Conservation (phyloP, 2,113 vertebrate genomes). For the Dermatemys mawii region DNA sequence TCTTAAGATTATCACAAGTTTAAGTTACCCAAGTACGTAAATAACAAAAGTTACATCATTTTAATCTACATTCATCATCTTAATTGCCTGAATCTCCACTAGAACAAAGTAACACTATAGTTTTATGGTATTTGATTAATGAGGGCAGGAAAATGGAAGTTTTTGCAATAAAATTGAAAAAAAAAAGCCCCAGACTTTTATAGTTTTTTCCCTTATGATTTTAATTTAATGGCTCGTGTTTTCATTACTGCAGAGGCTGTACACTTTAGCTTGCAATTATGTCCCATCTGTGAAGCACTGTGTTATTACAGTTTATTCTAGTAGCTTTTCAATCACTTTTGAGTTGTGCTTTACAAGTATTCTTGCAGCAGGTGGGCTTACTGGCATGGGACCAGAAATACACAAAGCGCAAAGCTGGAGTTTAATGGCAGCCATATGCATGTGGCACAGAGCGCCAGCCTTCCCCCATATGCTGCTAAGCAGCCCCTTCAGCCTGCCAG, state of each 20-base stretch:
- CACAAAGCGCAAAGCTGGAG: constrained; percentile 89
- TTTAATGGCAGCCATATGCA: constrained; percentile 89
- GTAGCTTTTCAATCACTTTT: constrained; percentile 91
- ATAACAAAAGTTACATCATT: constrained; percentile 82
- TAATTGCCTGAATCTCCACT: constrained; percentile 80
- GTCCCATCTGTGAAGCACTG: constrained; percentile 89
- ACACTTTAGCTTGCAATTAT: constrained; percentile 89
- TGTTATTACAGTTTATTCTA: constrained; percentile 91
- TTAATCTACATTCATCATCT: constrained; percentile 82
- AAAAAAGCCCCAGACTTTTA: constrained; percentile 86
- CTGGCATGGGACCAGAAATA: constrained; percentile 86
- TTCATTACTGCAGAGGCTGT: constrained; percentile 87
- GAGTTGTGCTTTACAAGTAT: constrained; percentile 90
- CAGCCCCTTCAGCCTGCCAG: constrained; percentile 87
- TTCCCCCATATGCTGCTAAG: constrained; percentile 85
- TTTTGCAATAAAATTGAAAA: constrained; percentile 86
- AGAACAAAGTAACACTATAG: constrained; percentile 81
- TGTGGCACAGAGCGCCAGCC: constrained; percentile 82
- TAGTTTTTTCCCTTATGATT: constrained; percentile 87
- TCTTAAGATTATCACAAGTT: constrained; percentile 60
- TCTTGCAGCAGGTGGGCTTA: constrained; percentile 90
- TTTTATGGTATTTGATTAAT: constrained; percentile 89
- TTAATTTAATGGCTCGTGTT: constrained; percentile 89
- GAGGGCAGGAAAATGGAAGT: constrained; percentile 89
- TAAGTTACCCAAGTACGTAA: constrained; percentile 64